Percentiles rank a stretch among this genome's conserved stretches.
Conservation (phyloP, 2,113 vertebrate species). For the Tringa solitaria region DNA sequence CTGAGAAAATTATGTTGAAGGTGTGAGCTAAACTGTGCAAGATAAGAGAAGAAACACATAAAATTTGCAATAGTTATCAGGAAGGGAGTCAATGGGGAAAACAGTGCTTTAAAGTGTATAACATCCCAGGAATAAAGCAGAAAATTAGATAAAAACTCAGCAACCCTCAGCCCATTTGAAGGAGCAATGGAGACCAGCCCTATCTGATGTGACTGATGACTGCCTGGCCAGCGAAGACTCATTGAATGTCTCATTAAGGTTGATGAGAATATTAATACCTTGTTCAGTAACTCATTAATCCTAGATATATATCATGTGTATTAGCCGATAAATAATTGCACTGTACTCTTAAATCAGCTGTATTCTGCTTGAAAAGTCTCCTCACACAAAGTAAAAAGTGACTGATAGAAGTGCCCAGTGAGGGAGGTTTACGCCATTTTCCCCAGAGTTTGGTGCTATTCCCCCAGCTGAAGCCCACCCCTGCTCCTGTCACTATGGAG, state of each 20-base stretch:
- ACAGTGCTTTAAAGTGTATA: background rate
- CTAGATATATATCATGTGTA: background rate
- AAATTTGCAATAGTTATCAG: background rate
- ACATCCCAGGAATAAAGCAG: background rate
- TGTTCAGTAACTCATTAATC: background rate
- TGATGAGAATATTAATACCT: background rate
- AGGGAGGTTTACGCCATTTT: rapidly evolving
- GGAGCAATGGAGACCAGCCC: background rate
- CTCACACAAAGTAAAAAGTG: background rate
- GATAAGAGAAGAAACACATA: background rate
- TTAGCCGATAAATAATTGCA: background rate
- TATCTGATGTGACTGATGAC: background rate
- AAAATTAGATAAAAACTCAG: background rate
- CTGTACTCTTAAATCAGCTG: background rate
- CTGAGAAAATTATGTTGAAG: background rate
- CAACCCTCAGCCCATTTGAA: background rate
- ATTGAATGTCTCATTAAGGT: background rate
- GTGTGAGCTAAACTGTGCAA: background rate
- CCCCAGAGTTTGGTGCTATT: background rate
- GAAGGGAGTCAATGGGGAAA: background rate
- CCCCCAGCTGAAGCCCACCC: background rate
- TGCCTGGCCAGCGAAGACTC: background rate
- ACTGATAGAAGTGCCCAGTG: background rate
- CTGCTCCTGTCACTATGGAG: background rate
- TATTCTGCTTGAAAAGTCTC: background rate